These are phyloP conservation scores for Petrophora chlorosata DNA, from an alignment of 2,888 invertebrate species.

Conservation along the genomic window DNA sequence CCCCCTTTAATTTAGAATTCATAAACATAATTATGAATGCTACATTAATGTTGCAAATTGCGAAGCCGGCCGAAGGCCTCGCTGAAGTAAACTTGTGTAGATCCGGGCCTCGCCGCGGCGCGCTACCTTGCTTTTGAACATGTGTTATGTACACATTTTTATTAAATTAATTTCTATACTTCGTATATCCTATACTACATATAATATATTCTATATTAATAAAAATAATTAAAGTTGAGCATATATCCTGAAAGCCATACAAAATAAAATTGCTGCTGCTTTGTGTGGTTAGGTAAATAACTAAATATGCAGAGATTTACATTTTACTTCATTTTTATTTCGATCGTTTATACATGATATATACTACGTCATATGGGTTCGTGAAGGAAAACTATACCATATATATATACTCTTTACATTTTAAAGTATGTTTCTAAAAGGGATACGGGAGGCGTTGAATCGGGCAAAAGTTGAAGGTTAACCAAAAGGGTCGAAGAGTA, in stretches of 20 bases:
- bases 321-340: background rate
- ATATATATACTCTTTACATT: background rate
- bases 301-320: background rate
- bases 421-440: background rate
- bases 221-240: background rate
- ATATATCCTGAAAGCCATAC: background rate
- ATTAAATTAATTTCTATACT: too few relatives aligned
- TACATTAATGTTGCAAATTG: slow-evolving; percentile 1
- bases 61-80: background rate
- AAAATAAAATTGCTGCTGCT: background rate
- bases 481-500: background rate
- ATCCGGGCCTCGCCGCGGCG: background rate
- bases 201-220: background rate
- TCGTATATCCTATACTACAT: too few relatives aligned
- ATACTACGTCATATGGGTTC: background rate
- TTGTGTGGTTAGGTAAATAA: background rate
- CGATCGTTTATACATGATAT: background rate
- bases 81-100: background rate
- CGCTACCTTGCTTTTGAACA: background rate
- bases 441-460: background rate
- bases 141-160: background rate
- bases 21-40: background rate
- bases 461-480: background rate
- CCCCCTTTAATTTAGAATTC: background rate
- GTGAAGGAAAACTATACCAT: background rate